phyloP scores from a whole-genome alignment of 2,888 invertebrate genomes.

The Sympetrum striolatum region DNA sequence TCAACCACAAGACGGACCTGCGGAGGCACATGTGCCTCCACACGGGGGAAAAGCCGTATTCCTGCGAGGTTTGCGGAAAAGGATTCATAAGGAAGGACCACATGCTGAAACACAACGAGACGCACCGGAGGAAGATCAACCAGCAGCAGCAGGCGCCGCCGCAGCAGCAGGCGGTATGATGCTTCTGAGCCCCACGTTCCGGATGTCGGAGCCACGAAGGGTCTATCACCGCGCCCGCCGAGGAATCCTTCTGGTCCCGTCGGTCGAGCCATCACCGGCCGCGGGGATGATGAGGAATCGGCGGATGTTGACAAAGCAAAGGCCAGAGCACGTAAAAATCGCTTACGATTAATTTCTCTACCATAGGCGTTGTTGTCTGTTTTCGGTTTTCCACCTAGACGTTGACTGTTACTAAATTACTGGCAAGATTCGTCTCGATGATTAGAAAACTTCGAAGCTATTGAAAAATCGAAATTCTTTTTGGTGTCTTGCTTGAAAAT shows the following conservation, averaged over 20 bases:
- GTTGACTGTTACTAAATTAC: too few species aligned
- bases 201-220: not conserved
- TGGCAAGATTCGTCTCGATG: too few species aligned
- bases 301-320: not conserved
- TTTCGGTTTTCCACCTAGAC: not conserved
- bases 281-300: not conserved
- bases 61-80: slow-evolving; percentile 82
- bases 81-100: slow-evolving; percentile 91
- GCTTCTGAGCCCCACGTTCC: not conserved
- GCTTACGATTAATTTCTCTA: not conserved
- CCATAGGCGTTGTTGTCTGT: not conserved
- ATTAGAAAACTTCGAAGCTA: too few species aligned
- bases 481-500: not conserved
- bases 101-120: slow-evolving; percentile 86
- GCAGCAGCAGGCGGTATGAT: slow-evolving; percentile 52
- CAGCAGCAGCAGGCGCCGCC: slow-evolving; percentile 53
- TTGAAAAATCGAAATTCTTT: not conserved
- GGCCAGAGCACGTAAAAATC: not conserved
- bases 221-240: not conserved
- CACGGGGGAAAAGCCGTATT: slow-evolving; percentile 83
- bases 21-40: slow-evolving; percentile 86
- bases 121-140: slow-evolving; percentile 73
- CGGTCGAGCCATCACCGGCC: not conserved
- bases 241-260: not conserved
- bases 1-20: slow-evolving; percentile 90